A percentile compares a stretch with the other conserved stretches of the same genome.
Conservation (phyloP, 2,888 invertebrate genomes). For the Apocheima hispidaria region DNA sequence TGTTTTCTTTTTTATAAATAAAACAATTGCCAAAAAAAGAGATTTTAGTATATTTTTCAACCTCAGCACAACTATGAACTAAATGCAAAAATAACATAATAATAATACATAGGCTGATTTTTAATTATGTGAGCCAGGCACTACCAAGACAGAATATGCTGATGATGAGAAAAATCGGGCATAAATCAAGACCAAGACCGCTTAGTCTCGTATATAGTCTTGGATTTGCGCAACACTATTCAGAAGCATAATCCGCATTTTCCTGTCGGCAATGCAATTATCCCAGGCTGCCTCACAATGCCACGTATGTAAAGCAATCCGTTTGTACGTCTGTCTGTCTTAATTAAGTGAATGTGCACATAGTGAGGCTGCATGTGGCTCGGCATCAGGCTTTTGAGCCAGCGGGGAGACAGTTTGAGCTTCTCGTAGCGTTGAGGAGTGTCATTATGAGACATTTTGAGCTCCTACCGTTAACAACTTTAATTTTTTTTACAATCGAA, state of each 20-base stretch:
- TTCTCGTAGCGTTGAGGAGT: not conserved
- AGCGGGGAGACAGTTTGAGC: slow-evolving; percentile 3
- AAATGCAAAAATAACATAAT: too few relatives aligned
- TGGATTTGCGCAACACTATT: not conserved
- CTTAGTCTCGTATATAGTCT: not conserved
- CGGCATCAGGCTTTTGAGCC: slow-evolving; percentile 42
- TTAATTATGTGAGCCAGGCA: too few relatives aligned
- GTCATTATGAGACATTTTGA: not conserved
- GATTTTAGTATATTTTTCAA: too few relatives aligned
- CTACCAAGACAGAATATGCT: not conserved
- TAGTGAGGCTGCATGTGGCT: slow-evolving; percentile 45
- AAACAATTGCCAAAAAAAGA: too few relatives aligned
- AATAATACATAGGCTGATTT: too few relatives aligned
- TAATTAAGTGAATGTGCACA: slow-evolving; percentile 53
- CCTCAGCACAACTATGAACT: too few relatives aligned
- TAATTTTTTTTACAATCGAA: too few relatives aligned
- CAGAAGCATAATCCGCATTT: slow-evolving; percentile 18
- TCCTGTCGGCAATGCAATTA: slow-evolving; percentile 31
- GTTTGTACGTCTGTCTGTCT: slow-evolving; percentile 43
- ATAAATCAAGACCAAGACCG: not conserved
- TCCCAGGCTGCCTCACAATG: slow-evolving; percentile 9
- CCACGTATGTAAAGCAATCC: slow-evolving; percentile 27
- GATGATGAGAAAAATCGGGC: not conserved
- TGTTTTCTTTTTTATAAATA: too few relatives aligned
- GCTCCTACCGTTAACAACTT: too few relatives aligned